These are phyloP conservation scores for Plagiodera versicolora DNA, from an alignment of 2,888 invertebrate genomes.

Conservation along the genomic window DNA sequence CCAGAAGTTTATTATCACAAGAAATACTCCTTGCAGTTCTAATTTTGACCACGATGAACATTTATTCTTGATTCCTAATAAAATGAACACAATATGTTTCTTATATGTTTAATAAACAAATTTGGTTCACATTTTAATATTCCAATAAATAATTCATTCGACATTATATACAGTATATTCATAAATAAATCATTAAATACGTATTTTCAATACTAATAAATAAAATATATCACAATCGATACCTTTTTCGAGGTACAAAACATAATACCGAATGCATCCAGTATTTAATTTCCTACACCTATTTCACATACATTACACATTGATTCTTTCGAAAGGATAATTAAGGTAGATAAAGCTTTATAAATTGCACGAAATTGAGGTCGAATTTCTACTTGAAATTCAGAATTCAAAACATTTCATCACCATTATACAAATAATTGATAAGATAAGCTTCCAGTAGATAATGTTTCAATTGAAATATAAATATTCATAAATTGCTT, in stretches of 20 bases:
- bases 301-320: no score
- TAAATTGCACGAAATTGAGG: background rate
- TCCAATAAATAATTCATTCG: background rate
- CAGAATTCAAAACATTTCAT: no score
- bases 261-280: no score
- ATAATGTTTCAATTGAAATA: no score
- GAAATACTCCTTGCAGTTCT: no score
- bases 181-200: background rate
- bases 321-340: no score
- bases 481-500: background rate
- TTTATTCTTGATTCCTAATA: background rate
- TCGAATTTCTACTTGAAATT: background rate
- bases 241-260: background rate
- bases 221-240: background rate
- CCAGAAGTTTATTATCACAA: no score
- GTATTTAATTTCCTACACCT: no score
- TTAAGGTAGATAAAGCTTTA: background rate
- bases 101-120: background rate
- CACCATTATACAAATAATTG: no score
- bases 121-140: background rate
- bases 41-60: no score
- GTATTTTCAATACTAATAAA: background rate
- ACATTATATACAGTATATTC: background rate
- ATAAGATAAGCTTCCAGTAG: background rate
- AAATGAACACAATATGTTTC: background rate